Evolutionary conservation across 2,797 vertebrate species (phyloP).

Genomic region (Paguma larvata): DNA sequence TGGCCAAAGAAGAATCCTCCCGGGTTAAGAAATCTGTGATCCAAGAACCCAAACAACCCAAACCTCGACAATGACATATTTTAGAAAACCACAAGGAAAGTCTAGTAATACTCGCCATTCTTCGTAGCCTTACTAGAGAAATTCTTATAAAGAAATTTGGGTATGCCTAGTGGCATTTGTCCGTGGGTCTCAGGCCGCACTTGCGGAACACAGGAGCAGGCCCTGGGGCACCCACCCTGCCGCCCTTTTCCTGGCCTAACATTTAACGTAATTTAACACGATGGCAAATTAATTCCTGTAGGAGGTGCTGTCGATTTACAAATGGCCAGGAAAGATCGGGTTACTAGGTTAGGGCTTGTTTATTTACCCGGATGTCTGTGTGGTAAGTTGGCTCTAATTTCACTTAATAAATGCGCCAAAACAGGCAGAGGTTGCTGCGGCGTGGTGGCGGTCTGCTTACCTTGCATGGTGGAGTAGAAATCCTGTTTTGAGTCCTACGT

Average conservation of each 20-base stretch:
- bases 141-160: not conserved
- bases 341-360: constrained; percentile 69
- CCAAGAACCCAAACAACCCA: constrained; percentile 40
- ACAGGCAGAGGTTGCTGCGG: not conserved
- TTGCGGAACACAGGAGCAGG: not conserved
- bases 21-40: not conserved
- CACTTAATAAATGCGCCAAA: constrained; percentile 46
- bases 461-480: not conserved
- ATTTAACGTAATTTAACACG: constrained; percentile 56
- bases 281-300: constrained; percentile 84
- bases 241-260: not conserved
- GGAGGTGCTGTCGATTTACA: constrained; percentile 89
- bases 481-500: not conserved
- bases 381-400: constrained; percentile 52
- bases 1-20: not conserved
- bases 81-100: not conserved
- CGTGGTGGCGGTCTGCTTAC: constrained; percentile 46
- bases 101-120: not conserved
- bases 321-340: constrained; percentile 73
- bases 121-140: constrained; percentile 20
- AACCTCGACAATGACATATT: not conserved
- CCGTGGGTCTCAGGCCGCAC: not conserved
- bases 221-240: not conserved
- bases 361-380: constrained; percentile 60
- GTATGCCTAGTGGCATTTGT: not conserved